Conservation (phyloP, 2,888 invertebrate genomes). For the Synergus laeviventris region DNA sequence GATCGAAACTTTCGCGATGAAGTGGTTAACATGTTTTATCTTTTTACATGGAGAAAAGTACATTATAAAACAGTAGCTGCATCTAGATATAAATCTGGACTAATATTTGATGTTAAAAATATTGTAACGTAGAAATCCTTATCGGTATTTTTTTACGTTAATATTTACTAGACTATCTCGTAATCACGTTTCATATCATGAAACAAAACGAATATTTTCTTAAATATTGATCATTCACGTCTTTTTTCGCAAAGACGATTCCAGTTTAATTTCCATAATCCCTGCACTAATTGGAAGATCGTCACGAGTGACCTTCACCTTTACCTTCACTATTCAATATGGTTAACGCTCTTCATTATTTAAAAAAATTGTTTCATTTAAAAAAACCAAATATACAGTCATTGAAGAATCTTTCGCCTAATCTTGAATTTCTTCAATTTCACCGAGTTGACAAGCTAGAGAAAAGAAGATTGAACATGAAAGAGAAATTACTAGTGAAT, state of each 20-base stretch:
- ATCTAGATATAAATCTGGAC: background rate
- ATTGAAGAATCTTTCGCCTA: background rate
- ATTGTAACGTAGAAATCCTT: background rate
- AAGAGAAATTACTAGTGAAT: constrained; percentile 23
- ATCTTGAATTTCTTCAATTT: background rate
- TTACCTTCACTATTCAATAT: background rate
- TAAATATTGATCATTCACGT: background rate
- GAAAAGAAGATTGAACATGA: constrained; percentile 1
- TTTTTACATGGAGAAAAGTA: background rate
- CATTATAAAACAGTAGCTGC: background rate
- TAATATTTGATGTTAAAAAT: background rate
- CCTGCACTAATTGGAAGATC: background rate
- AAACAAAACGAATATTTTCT: background rate
- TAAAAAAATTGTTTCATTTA: background rate
- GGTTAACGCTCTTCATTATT: background rate
- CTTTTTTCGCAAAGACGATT: background rate
- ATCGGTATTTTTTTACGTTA: background rate
- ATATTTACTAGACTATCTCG: background rate
- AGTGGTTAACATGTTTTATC: constrained; percentile 44
- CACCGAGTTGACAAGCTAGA: background rate
- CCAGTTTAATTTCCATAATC: constrained; percentile 7
- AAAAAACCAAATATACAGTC: background rate
- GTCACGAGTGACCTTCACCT: constrained; percentile 14
- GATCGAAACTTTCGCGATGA: constrained; percentile 50
- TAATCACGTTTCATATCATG: too few species aligned